Base-by-base conservation (phyloP, 2,888 invertebrate species). In the Epinotia ramella region DNA sequence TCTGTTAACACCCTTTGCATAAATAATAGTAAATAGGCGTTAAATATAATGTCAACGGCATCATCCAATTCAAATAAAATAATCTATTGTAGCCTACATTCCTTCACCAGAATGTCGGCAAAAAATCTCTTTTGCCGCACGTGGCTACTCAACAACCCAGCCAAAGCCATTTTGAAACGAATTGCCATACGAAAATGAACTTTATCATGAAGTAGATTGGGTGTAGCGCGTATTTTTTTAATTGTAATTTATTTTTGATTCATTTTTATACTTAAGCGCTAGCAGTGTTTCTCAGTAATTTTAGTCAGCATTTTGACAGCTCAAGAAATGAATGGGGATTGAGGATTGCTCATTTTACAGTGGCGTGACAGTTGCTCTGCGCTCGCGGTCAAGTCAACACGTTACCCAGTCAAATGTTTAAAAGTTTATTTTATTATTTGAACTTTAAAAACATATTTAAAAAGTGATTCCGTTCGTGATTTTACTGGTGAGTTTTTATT, bases 281-380 rank as follows among this genome's bases (percentile, higher is more conserved):
- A 56, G 44, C 60, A 65, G 57, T 56, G 49, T 13, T 75, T 66
- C 75, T 44, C 18, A 66, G 75, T 71, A 75, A 16, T 60, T 71
- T 62, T 56, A 71, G 44, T 71, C 75, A 75, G 70, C 75, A 28
- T 66, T 71, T 66, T 75, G 65, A 71, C 65, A 70, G 65, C 70
- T 56, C 53, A 28, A 65, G 65, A 59, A 73, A 53, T 59, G 46
- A 64, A 66, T 66, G 59, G 24, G 18, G 33, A 69, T 60, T 24
- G 20, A 33, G 18, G 46, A 69, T 53, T 40, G 13, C 53, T 40
- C 46, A 33, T 69, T 56, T 46, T n/a, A 33, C 1, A 18, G 20
- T 71, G 40, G 65, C 59, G 70, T 66, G 40, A 70, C 64, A 75
- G 69, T 70, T 33, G n/a, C 28, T 64, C 44, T 40, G 18, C 0